Evolutionary conservation across 2,888 invertebrate genomes (phyloP).

Genomic region (Pandemis heparana): DNA sequence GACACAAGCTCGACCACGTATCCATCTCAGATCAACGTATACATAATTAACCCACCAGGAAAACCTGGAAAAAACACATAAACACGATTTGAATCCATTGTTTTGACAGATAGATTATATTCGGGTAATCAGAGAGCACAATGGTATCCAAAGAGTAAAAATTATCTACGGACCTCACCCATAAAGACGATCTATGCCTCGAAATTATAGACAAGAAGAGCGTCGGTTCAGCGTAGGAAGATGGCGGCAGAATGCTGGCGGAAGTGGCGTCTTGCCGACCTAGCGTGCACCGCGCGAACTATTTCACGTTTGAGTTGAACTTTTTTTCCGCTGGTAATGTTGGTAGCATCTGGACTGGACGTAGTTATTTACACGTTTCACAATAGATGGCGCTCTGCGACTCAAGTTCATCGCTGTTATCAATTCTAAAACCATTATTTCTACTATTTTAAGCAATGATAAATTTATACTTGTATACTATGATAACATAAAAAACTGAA

Average conservation of each 20-base stretch:
- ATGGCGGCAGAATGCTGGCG: slow-evolving; percentile 66
- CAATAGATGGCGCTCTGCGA: slow-evolving; percentile 30
- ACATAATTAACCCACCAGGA: slow-evolving; percentile 64
- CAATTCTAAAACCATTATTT: too few relatives aligned
- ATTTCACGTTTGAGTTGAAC: slow-evolving; percentile 20
- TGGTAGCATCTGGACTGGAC: slow-evolving; percentile 9
- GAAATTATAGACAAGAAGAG: slow-evolving; percentile 81
- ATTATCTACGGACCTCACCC: slow-evolving; percentile 85
- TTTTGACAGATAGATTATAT: slow-evolving; percentile 66
- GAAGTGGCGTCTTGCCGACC: slow-evolving; percentile 44
- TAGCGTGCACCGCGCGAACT: slow-evolving; percentile 30
- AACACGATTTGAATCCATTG: slow-evolving; percentile 65
- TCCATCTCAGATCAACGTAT: slow-evolving; percentile 72
- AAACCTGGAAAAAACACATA: slow-evolving; percentile 70
- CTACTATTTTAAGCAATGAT: too few relatives aligned
- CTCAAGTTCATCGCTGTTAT: not conserved
- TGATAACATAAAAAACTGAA: too few relatives aligned
- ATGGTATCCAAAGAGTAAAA: slow-evolving; percentile 81
- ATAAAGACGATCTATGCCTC: slow-evolving; percentile 80
- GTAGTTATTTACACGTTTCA: not conserved
- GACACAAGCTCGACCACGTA: slow-evolving; percentile 78
- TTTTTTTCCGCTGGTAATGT: slow-evolving; percentile 26
- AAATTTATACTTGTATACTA: too few relatives aligned
- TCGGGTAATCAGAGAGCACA: slow-evolving; percentile 73
- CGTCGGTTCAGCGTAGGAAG: slow-evolving; percentile 69